A percentile compares a stretch with the other conserved stretches of the same genome.
These are phyloP conservation scores for Conger conger DNA, from an alignment of 2,113 vertebrate genomes.

Conservation along the genomic window DNA sequence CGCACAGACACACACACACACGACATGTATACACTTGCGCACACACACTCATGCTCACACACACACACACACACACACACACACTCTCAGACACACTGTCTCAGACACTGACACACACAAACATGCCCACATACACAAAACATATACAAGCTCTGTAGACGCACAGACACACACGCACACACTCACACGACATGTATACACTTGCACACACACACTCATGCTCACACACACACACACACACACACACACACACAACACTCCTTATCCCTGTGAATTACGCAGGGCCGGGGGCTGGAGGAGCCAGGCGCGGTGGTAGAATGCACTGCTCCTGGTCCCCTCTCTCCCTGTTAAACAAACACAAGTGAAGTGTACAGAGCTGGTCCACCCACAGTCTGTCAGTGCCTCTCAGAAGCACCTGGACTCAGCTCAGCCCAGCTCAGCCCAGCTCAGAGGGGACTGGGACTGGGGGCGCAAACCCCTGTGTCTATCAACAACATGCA, in stretches of 20 bases:
- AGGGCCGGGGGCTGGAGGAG: neutral
- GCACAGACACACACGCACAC: too few species aligned
- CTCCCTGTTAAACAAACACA: constrained; percentile 23
- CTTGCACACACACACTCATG: too few species aligned
- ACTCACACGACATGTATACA: too few species aligned
- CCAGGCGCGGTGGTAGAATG: neutral
- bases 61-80: constrained; percentile 6
- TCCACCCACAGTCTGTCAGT: constrained; percentile 53
- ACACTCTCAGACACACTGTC: constrained; percentile 5
- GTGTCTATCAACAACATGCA: neutral
- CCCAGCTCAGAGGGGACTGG: neutral
- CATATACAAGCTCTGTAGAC: too few species aligned
- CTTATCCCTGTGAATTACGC: neutral
- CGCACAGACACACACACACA: too few species aligned
- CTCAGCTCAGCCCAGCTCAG: constrained; percentile 41
- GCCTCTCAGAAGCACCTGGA: constrained; percentile 57
- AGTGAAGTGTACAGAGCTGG: constrained; percentile 32
- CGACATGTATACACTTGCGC: too few species aligned
- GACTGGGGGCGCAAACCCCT: neutral
- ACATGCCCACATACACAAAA: too few species aligned
- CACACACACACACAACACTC: constrained; percentile 31
- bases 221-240: too few species aligned
- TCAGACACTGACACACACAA: too few species aligned
- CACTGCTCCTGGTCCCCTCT: neutral
- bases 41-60: too few species aligned